A percentile compares a stretch with the other conserved stretches of the same genome.
Conservation (phyloP, 1,140 invertebrate species). For the Saccostrea cuccullata region DNA sequence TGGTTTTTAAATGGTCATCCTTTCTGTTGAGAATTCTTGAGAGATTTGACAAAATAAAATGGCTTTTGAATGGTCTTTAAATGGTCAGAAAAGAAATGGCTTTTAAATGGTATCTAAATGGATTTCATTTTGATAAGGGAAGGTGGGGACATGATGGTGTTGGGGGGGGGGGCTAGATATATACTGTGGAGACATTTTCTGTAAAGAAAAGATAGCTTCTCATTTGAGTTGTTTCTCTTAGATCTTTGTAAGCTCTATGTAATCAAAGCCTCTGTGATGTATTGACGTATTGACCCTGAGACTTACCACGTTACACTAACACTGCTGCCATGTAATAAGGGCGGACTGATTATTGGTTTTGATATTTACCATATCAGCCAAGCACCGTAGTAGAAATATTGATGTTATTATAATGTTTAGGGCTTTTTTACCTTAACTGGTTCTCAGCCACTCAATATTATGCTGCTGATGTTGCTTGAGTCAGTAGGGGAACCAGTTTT, state of each 20-base stretch:
- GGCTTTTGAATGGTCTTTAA: too few relatives aligned
- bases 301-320: neutral
- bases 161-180: neutral
- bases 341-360: neutral
- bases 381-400: constrained; percentile 5
- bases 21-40: too few relatives aligned
- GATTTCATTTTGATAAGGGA: too few relatives aligned
- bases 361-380: neutral
- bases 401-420: neutral
- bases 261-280: neutral
- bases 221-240: neutral
- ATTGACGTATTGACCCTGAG: constrained; percentile 3
- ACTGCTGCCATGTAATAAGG: neutral
- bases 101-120: too few relatives aligned
- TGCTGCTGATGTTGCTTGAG: neutral
- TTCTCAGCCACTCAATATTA: neutral
- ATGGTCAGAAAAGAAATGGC: too few relatives aligned
- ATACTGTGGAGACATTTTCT: neutral
- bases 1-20: too few relatives aligned
- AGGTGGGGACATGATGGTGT: too few relatives aligned
- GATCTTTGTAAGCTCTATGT: neutral
- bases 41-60: too few relatives aligned
- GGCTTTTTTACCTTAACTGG: neutral
- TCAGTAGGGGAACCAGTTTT: neutral
- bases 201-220: neutral